Evolutionary conservation across 1,140 invertebrate species (phyloP).

Genomic region (Centruroides sculpturatus): DNA sequence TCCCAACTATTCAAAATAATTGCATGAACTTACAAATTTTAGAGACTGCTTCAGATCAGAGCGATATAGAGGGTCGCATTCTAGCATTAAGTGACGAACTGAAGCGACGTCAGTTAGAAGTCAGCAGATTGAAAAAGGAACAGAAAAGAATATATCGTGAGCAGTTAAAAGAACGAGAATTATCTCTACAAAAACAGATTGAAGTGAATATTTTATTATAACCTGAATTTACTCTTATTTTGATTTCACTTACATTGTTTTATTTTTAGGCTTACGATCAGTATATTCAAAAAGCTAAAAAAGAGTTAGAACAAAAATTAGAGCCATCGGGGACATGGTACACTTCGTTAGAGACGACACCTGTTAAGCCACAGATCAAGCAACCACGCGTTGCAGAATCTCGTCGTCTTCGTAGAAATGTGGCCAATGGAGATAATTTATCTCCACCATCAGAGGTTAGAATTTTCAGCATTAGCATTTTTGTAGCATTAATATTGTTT

Average conservation of each 20-base stretch:
- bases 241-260: slow-evolving; percentile 2
- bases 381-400: slow-evolving; percentile 29
- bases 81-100: slow-evolving; percentile 36
- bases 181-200: slow-evolving; percentile 37
- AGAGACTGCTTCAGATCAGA: slow-evolving; percentile 39
- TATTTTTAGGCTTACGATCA: slow-evolving; percentile 33
- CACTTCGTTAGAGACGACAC: slow-evolving; percentile 13
- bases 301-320: slow-evolving; percentile 26
- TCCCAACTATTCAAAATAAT: not conserved
- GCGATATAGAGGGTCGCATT: slow-evolving; percentile 38
- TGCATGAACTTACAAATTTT: slow-evolving; percentile 5
- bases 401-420: not conserved
- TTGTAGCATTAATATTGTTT: too few relatives aligned
- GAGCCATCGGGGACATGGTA: too few relatives aligned
- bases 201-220: slow-evolving; percentile 25
- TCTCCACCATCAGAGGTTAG: too few relatives aligned
- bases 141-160: slow-evolving; percentile 33
- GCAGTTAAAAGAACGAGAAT: slow-evolving; percentile 35
- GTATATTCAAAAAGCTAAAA: slow-evolving; percentile 33
- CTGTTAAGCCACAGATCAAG: slow-evolving; percentile 36
- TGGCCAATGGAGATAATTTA: too few relatives aligned
- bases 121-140: slow-evolving; percentile 34
- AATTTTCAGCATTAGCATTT: too few relatives aligned
- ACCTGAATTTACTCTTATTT: not conserved
- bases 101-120: slow-evolving; percentile 32